Percentiles rank a stretch among this genome's conserved stretches.
phyloP scores from a whole-genome alignment of 2,797 vertebrate species.

The Tokudaia muenninki region DNA sequence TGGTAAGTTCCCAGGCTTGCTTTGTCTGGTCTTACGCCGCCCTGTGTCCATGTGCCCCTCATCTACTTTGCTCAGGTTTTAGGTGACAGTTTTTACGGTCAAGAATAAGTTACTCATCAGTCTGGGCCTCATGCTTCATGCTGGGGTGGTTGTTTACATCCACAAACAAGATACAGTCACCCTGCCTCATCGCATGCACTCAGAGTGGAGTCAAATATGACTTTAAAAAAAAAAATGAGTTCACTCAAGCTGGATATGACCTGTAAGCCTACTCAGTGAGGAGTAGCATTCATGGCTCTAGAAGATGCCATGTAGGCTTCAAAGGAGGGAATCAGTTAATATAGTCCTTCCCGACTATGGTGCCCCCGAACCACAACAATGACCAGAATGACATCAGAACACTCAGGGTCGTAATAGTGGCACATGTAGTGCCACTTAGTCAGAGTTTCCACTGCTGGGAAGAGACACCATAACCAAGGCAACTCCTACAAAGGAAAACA shows the following conservation, averaged over 20 bases:
- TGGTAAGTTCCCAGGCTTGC: background rate
- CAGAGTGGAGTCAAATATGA: background rate
- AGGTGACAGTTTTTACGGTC: background rate
- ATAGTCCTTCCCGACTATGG: background rate
- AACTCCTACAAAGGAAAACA: background rate
- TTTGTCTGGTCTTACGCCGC: background rate
- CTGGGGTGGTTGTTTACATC: too few relatives aligned
- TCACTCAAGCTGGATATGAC: background rate
- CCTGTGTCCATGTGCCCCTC: too few relatives aligned
- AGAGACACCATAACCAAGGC: background rate
- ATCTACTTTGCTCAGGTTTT: too few relatives aligned
- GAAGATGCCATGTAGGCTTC: background rate
- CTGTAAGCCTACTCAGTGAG: background rate
- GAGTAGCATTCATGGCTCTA: background rate
- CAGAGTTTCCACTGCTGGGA: background rate
- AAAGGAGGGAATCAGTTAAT: background rate
- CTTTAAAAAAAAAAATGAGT: background rate
- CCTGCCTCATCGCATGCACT: background rate
- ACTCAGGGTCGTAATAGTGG: background rate
- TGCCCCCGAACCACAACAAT: background rate
- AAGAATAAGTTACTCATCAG: background rate
- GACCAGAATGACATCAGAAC: background rate
- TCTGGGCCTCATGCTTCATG: background rate
- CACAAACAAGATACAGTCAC: background rate
- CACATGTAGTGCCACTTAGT: background rate